phyloP scores from a whole-genome alignment of 2,888 invertebrate species.

The Quadriops clusia region DNA sequence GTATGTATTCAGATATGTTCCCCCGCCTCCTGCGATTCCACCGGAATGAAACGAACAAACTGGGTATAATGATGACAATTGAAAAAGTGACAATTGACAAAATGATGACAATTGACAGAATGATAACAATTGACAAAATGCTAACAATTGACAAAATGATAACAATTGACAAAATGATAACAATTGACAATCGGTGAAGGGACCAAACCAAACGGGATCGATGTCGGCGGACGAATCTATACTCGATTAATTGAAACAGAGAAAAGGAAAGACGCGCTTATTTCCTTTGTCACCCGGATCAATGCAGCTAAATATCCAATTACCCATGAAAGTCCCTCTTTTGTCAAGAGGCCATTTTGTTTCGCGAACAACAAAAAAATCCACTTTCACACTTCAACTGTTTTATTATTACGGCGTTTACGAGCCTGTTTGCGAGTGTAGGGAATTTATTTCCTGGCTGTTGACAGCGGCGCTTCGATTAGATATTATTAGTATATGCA shows the following conservation, averaged over 20 bases:
- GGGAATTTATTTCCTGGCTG: slow-evolving; percentile 24
- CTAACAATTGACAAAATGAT: slow-evolving; percentile 3
- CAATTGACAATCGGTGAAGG: no score
- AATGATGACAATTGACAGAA: no score
- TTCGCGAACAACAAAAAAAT: slow-evolving; percentile 33
- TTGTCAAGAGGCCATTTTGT: slow-evolving; percentile 32
- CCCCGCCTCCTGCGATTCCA: no score
- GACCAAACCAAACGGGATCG: no score
- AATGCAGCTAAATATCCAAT: slow-evolving; percentile 14
- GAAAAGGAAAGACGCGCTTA: slow-evolving; percentile 11
- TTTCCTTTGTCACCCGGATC: slow-evolving; percentile 13
- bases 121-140: slow-evolving; percentile 7
- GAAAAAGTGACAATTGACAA: no score
- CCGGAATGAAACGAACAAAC: no score
- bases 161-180: no score
- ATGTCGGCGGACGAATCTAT: slow-evolving; percentile 9
- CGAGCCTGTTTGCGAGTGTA: slow-evolving; percentile 26
- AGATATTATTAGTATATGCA: slow-evolving; percentile 19
- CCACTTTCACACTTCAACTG: slow-evolving; percentile 37
- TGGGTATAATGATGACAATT: no score
- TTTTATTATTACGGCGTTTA: slow-evolving; percentile 35
- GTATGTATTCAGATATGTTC: no score
- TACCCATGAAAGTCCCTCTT: slow-evolving; percentile 25
- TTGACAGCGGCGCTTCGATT: slow-evolving; percentile 19
- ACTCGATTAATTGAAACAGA: slow-evolving; percentile 4